Evolutionary conservation across 2,797 vertebrate species (phyloP), one percentile per base, ranked within the genome.

Genomic region (Cyclura pinguis): DNA sequence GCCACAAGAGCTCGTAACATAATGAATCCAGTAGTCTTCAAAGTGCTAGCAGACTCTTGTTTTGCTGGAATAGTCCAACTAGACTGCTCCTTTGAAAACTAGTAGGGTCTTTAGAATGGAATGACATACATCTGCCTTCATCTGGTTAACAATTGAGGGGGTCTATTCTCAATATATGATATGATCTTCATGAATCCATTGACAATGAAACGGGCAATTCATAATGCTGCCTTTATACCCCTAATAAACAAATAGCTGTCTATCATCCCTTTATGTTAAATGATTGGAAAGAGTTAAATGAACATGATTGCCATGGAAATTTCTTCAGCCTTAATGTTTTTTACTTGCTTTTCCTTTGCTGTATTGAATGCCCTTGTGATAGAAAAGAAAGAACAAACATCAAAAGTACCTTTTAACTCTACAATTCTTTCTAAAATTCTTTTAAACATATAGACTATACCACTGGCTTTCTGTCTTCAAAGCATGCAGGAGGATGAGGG

Each of bases 351-450:
- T 69, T 74, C 91, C 94, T 97, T 87, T 91, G 93, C 96, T 95
- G 91, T 94, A 93, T 93, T 86, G 74, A 96, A 97, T 97, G 97
- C 92, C 97, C 97, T 98, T 98, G 97, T 95, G 94, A 97, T 95
- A 96, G 95, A 96, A 96, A 92, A 96, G 96, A 96, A 96, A 97
- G 97, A 97, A 96, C 96, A 97, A 97, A 97, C 97, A 97, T 98
- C 97, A 98, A 98, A 98, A 97, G 96, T 96, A 96, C 93, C 97
- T 98, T 98, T 98, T 97, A 98, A 98, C 97, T 97, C 96, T 20
- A 87, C 96, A 96, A 97, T 97, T 98, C 97, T 97, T 97, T 97
- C 96, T 97, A 97, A 97, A 97, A 97, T 96, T 97, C 97, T 97
- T 69, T 98, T 97, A 97, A 97, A 98, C 96, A 97, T 97, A 97